Evolutionary conservation across 2,113 vertebrate species (phyloP).

Genomic region (Sylvilagus bachmani): DNA sequence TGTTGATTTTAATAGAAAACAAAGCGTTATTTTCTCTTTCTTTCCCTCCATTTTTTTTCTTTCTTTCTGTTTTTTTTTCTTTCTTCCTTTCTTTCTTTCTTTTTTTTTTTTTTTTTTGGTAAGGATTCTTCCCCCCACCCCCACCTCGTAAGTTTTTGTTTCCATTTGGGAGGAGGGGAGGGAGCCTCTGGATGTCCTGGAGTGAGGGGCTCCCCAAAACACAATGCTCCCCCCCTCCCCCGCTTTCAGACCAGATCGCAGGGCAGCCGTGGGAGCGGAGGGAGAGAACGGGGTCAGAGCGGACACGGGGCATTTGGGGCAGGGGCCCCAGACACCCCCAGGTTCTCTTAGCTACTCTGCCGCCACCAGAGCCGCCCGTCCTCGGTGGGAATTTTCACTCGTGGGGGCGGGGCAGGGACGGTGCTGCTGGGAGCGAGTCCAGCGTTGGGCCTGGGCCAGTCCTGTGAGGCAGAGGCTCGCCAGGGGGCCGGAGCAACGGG

Average conservation of each 20-base stretch:
- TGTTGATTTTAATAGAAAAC: conserved; percentile 89
- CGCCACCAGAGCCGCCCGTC: neutral
- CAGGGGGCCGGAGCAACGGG: neutral
- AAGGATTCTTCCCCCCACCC: conserved; percentile 3
- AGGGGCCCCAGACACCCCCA: conserved; percentile 53
- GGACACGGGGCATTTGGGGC: conserved; percentile 42
- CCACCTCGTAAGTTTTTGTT: conserved; percentile 69
- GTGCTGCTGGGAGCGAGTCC: conserved; percentile 48
- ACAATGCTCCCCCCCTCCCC: conserved; percentile 60
- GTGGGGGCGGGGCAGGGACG: neutral
- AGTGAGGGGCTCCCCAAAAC: conserved; percentile 63
- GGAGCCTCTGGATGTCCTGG: conserved; percentile 71
- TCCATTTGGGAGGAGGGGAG: conserved; percentile 74
- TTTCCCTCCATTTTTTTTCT: conserved; percentile 81
- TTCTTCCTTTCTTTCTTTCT: neutral
- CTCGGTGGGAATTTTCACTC: conserved; percentile 47
- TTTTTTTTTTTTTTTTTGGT: conserved; percentile 21
- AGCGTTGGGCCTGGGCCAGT: conserved; percentile 9
- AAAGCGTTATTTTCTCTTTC: conserved; percentile 86
- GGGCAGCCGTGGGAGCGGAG: conserved; percentile 37
- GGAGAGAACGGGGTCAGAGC: conserved; percentile 44
- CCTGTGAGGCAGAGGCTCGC: neutral
- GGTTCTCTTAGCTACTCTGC: conserved; percentile 42
- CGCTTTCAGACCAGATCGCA: conserved; percentile 60
- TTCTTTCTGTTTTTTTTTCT: conserved; percentile 19